Evolutionary conservation across 2,888 invertebrate genomes (phyloP).

Genomic region (Protophormia terraenovae): DNA sequence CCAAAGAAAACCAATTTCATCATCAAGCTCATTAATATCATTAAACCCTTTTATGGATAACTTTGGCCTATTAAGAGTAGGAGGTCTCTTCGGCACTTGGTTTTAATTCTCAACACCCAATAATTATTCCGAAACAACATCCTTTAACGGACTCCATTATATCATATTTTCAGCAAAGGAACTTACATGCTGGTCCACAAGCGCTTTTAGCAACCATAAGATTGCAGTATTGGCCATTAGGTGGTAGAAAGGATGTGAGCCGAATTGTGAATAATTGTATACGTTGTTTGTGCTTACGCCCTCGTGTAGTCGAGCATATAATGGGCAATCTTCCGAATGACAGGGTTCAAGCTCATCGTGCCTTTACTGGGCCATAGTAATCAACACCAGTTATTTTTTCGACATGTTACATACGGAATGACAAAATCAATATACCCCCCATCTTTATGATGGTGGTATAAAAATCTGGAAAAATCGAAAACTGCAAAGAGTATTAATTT

Average conservation of each 20-base stretch:
- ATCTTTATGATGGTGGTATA: too few relatives aligned
- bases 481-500: too few relatives aligned
- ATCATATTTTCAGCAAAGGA: conserved; percentile 2
- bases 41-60: conserved; percentile 3
- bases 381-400: too few relatives aligned
- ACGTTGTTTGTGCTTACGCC: background rate
- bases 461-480: too few relatives aligned
- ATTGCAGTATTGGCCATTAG: conserved; percentile 6
- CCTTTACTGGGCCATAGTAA: too few relatives aligned
- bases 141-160: background rate
- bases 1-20: background rate
- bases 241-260: conserved; percentile 14
- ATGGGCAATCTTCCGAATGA: conserved; percentile 26
- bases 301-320: background rate
- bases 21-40: background rate
- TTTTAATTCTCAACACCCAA: conserved; percentile 1
- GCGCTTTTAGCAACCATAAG: conserved; percentile 4
- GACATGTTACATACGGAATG: too few relatives aligned
- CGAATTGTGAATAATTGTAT: conserved; percentile 4
- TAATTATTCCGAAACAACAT: conserved; percentile 18
- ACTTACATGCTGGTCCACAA: conserved; percentile 3
- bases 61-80: conserved; percentile 13
- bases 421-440: too few relatives aligned
- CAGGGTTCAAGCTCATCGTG: background rate
- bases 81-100: background rate